Evolutionary conservation across 2,113 vertebrate species (phyloP).

Genomic region (Actenoides lindsayi): DNA sequence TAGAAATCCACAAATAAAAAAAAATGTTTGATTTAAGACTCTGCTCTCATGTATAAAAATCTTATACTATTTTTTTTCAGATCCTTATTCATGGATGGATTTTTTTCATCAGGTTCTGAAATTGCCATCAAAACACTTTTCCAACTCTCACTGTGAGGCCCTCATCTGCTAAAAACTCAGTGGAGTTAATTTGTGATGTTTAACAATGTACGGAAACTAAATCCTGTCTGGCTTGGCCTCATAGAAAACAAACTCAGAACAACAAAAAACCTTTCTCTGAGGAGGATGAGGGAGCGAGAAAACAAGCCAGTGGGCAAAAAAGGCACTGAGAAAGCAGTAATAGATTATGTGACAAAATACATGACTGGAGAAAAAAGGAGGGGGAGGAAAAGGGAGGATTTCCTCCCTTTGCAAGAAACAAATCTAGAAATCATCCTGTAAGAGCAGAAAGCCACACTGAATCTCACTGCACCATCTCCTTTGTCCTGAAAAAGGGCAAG

Average conservation of each 20-base stretch:
- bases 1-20: not conserved
- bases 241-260: not conserved
- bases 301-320: not conserved
- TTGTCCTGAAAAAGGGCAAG: not conserved
- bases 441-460: not conserved
- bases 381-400: not conserved
- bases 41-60: not conserved
- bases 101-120: conserved; percentile 9
- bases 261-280: not conserved
- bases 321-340: not conserved
- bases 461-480: not conserved
- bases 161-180: not conserved
- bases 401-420: not conserved
- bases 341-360: not conserved
- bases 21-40: not conserved
- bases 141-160: not conserved
- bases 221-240: not conserved
- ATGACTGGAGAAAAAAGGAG: not conserved
- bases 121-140: not conserved
- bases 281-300: not conserved
- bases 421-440: not conserved
- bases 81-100: not conserved
- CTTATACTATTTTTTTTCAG: not conserved
- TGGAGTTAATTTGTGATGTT: not conserved
- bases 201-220: not conserved